Evolutionary conservation across 2,888 invertebrate species (phyloP), one percentile per base, ranked within the genome.

Genomic region (Pachliopta kotzebuea): DNA sequence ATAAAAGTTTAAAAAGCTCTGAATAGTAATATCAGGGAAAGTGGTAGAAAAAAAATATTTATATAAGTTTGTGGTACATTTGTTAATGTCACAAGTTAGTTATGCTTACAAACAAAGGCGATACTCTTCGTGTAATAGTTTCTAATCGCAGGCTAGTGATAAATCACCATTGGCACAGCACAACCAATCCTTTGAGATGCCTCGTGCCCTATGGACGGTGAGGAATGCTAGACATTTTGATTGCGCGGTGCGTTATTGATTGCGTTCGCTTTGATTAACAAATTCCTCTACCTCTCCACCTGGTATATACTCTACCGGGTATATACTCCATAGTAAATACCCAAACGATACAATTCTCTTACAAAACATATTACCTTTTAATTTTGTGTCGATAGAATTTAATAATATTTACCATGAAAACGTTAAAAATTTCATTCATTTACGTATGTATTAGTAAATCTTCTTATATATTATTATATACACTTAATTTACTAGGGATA

Each of bases 151-250:
- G 50, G 21, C 50, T 18, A 55, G 56, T 60, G 63, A 63, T 63
- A 63, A 66, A 63, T 66, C 54, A 57, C 53, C 56, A 57, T 66
- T 54, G 60, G 60, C 66, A 60, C 53, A 67, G 60, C 61, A 69
- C 68, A 68, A 63, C 56, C 65, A 65, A 71, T 76, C 79, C 80
- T 83, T 81, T 80, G 79, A 75, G 79, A 76, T 75, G 74, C 71
- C 76, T 76, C 73, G 71, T 74, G 76, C 72, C 71, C 77, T 75
- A 71, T 70, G 73, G 69, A 68, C 68, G 74, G 75, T 69, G 72
- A 70, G 81, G 89, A 80, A 86, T 86, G 85, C 73, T 76, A 74
- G 83, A 75, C 81, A 87, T 90, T 90, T 90, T 88, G 90, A 90
- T 90, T 89, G 85, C 85, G 73, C 74, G 74, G 73, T 75, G 75